Base-by-base conservation (phyloP, 2,797 vertebrate genomes). In the Fistularia tabacaria region DNA sequence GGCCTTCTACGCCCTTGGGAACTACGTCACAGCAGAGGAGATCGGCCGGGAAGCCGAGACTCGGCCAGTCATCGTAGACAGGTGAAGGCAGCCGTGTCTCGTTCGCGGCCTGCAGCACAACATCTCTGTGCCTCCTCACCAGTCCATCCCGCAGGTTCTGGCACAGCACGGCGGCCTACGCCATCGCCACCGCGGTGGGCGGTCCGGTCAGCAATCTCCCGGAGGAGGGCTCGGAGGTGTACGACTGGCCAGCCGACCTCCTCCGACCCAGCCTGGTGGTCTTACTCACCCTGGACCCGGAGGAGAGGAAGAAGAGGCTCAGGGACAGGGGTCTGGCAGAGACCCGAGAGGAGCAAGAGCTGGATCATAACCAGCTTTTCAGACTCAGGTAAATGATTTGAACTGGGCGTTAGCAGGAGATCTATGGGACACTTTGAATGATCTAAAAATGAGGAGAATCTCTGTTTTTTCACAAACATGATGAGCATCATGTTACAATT, bases 81-180 rank as follows among this genome's bases (percentile, higher is more conserved):
- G 97, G 94, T 97, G 76, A 56, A 89, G 82, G 40, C 56, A 55
- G 49, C 47, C 25, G 25, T 25, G 25, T n/a, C 49, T 46, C 46
- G 54, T 7, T 51, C 38, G 25, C 39, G 40, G 7, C 25, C 25
- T 7, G 39, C 10, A 2, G 10, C 39, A 6, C 8, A 8, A 40
- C 39, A 40, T 15, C 13, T 42, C 25, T 58, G 25, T 5, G 25
- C 25, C 5, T 25, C 25, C 25, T 25, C 25, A 25, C 25, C 25
- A 5, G 25, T 25, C 25, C 25, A 25, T 25, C 25, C 25, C 25
- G 15, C 72, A 98, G 96, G 77, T 98, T 91, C 68, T 98, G 95
- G 96, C 96, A 97, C 74, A 99, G 96, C 86, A 96, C 95, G 0
- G 94, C 94, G 40, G 90, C 95, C 1, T 97, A 98, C 0, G 90